These are phyloP conservation scores for Rhombomys opimus DNA, from an alignment of 2,113 vertebrate genomes.

Conservation along the genomic window DNA sequence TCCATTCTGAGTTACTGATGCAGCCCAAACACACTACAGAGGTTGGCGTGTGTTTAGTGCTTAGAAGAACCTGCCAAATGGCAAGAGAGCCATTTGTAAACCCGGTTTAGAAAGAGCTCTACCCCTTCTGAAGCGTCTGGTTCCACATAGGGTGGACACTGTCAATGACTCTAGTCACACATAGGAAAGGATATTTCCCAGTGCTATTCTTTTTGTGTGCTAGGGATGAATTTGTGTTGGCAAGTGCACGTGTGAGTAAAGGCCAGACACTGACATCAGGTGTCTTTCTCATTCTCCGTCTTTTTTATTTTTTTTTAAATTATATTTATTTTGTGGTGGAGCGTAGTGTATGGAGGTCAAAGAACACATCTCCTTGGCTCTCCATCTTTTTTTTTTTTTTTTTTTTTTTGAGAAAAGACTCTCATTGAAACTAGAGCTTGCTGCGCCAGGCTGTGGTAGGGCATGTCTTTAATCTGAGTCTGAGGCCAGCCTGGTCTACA, in stretches of 20 bases:
- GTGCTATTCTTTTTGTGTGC: background rate
- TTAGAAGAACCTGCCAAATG: background rate
- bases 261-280: background rate
- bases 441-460: background rate
- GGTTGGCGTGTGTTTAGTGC: background rate
- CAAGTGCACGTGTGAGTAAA: accelerated
- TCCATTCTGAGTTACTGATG: background rate
- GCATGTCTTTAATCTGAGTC: background rate
- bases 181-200: background rate
- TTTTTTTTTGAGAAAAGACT: no score
- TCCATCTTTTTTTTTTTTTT: background rate
- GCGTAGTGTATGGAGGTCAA: background rate
- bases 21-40: background rate
- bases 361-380: background rate
- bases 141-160: background rate
- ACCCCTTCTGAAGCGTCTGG: background rate
- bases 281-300: background rate
- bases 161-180: background rate
- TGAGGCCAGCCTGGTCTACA: background rate
- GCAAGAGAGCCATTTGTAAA: background rate
- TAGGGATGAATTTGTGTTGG: background rate
- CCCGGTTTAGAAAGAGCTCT: no score
- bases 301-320: background rate
- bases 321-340: background rate
- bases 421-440: background rate